phyloP scores from a whole-genome alignment of 2,888 invertebrate genomes.

The Orthonevra nobilis region DNA sequence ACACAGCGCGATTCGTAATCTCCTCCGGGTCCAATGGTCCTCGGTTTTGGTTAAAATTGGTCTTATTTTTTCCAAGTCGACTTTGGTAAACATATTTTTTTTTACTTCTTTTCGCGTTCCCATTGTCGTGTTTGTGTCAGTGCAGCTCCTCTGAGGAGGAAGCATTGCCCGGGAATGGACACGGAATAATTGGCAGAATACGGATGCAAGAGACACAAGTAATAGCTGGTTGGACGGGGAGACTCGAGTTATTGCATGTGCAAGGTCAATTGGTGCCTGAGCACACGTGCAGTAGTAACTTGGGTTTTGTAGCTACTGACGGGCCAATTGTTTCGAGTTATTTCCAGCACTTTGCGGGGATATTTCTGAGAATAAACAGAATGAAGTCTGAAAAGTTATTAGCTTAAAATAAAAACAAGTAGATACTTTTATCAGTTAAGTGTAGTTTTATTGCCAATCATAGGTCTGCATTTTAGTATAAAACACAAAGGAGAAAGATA shows the following conservation, averaged over 20 bases:
- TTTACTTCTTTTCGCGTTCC: not conserved
- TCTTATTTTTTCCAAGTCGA: conserved; percentile 12
- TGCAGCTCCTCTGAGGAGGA: not conserved
- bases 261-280: conserved; percentile 60
- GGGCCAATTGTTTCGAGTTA: conserved; percentile 11
- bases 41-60: not conserved
- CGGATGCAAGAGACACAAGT: conserved; percentile 34
- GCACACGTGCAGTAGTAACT: conserved; percentile 53
- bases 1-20: conserved; percentile 33
- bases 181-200: conserved; percentile 40
- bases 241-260: conserved; percentile 32
- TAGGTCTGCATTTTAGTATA: too few relatives aligned
- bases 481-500: too few relatives aligned
- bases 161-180: conserved; percentile 13
- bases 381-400: too few relatives aligned
- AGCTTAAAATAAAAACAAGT: too few relatives aligned
- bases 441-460: too few relatives aligned
- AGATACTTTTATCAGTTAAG: too few relatives aligned
- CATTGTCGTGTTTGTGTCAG: conserved; percentile 25
- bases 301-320: conserved; percentile 20
- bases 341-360: conserved; percentile 11
- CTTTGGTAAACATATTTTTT: too few relatives aligned
- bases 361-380: too few relatives aligned
- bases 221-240: not conserved
- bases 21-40: conserved; percentile 18